phyloP scores from a whole-genome alignment of 2,888 invertebrate genomes.

The Leptura quadrifasciata region DNA sequence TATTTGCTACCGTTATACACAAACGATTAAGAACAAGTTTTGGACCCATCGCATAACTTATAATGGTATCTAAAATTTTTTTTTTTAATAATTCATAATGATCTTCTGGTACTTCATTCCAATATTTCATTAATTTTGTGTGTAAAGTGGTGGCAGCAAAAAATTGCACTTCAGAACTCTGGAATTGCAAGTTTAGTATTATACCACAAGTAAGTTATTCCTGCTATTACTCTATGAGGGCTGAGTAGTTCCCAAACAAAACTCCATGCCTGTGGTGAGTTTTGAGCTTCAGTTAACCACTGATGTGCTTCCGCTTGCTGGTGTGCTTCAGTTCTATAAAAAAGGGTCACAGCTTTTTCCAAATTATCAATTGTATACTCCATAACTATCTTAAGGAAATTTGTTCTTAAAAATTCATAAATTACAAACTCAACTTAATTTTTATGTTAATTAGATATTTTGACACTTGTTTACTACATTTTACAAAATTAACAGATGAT shows the following conservation, averaged over 20 bases:
- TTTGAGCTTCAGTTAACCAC: slow-evolving; percentile 90
- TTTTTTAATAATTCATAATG: slow-evolving; percentile 86
- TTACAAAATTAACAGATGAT: slow-evolving; percentile 40
- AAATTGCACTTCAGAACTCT: slow-evolving; percentile 93
- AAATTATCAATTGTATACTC: slow-evolving; percentile 80
- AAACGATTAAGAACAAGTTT: slow-evolving; percentile 90
- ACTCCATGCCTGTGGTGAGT: slow-evolving; percentile 92
- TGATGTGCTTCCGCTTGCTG: slow-evolving; percentile 88
- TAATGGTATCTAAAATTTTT: slow-evolving; percentile 85
- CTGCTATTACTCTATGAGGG: slow-evolving; percentile 82
- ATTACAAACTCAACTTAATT: slow-evolving; percentile 22
- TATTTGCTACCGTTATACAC: slow-evolving; percentile 85
- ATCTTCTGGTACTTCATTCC: slow-evolving; percentile 89
- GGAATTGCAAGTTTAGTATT: slow-evolving; percentile 10
- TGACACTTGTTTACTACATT: slow-evolving; percentile 46
- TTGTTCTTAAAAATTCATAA: slow-evolving; percentile 17
- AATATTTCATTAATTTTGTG: slow-evolving; percentile 90
- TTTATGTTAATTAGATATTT: slow-evolving; percentile 30
- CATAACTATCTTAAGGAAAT: slow-evolving; percentile 70
- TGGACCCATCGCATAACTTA: slow-evolving; percentile 86
- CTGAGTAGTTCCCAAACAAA: slow-evolving; percentile 93
- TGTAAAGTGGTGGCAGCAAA: slow-evolving; percentile 95
- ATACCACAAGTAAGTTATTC: slow-evolving; percentile 7
- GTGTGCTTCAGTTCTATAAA: slow-evolving; percentile 78
- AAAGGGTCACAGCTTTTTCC: slow-evolving; percentile 82